These are phyloP conservation scores for Myocastor coypus DNA, from an alignment of 2,113 vertebrate genomes.

Conservation along the genomic window DNA sequence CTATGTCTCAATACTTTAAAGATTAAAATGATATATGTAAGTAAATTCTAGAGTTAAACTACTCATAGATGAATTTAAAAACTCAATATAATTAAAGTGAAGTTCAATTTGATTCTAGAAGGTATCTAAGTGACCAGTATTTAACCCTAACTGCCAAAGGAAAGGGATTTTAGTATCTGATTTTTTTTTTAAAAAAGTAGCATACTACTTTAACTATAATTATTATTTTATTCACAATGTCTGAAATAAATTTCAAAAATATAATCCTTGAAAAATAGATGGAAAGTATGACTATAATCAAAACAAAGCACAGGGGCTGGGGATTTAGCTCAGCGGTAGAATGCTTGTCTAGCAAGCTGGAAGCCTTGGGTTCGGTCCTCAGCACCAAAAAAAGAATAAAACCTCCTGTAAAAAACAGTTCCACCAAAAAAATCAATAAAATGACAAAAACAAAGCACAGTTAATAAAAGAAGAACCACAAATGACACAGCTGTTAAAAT, in stretches of 20 bases:
- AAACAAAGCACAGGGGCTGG: too few relatives aligned
- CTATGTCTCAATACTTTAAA: neutral
- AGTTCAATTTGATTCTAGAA: neutral
- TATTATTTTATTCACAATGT: conserved; percentile 8
- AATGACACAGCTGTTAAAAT: conserved; percentile 32
- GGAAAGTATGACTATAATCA: neutral
- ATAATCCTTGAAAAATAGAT: neutral
- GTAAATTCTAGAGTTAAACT: neutral
- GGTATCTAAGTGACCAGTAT: neutral
- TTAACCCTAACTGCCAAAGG: neutral
- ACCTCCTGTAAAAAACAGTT: too few relatives aligned
- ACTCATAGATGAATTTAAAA: neutral
- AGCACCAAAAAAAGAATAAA: too few relatives aligned
- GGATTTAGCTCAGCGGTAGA: too few relatives aligned
- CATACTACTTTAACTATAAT: neutral
- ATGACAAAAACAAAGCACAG: too few relatives aligned
- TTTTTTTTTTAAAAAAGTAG: neutral
- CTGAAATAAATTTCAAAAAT: neutral
- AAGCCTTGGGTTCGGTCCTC: too few relatives aligned
- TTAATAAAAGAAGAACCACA: conserved; percentile 43
- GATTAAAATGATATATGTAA: neutral
- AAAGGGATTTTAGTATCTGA: neutral
- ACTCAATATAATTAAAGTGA: neutral
- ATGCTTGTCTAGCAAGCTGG: too few relatives aligned
- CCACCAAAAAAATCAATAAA: too few relatives aligned